phyloP scores from a whole-genome alignment of 2,888 invertebrate genomes.

The Drosophila lutescens region DNA sequence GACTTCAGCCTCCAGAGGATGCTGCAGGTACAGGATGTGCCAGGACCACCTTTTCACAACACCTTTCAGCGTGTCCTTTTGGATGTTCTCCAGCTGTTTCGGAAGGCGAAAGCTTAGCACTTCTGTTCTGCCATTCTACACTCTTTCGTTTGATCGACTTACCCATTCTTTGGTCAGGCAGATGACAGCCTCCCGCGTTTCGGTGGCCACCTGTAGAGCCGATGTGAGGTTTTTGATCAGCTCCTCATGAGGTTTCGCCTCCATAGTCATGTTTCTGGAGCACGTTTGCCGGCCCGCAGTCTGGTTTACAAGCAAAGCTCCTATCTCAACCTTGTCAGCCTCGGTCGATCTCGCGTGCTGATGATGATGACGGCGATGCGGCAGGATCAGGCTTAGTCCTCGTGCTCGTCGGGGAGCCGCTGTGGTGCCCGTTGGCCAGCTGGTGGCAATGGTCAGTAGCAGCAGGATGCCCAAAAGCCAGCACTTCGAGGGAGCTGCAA shows the following conservation, averaged over 20 bases:
- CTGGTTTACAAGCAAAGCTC: not conserved
- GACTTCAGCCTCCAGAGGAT: slow-evolving; percentile 37
- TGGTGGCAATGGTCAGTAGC: slow-evolving; percentile 24
- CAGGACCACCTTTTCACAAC: not conserved
- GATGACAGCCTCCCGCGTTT: slow-evolving; percentile 6
- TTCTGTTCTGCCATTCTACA: not conserved
- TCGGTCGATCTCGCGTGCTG: not conserved
- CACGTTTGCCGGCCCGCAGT: not conserved
- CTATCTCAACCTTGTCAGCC: too few species aligned
- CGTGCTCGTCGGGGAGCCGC: slow-evolving; percentile 51
- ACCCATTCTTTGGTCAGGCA: slow-evolving; percentile 23
- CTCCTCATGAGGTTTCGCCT: too few species aligned
- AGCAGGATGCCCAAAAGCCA: slow-evolving; percentile 35
- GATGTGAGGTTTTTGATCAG: too few species aligned
- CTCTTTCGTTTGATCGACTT: not conserved
- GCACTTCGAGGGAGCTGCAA: slow-evolving; percentile 25
- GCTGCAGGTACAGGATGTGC: slow-evolving; percentile 7
- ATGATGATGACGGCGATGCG: not conserved
- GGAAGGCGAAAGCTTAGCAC: not conserved
- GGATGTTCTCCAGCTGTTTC: not conserved
- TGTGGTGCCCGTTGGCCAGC: slow-evolving; percentile 29
- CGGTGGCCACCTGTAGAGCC: not conserved
- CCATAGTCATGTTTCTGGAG: not conserved
- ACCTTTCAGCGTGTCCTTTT: rapidly evolving
- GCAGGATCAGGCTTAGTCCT: slow-evolving; percentile 46